Base-by-base conservation (phyloP, 2,888 invertebrate genomes). In the Acrocyrtus sp. region DNA sequence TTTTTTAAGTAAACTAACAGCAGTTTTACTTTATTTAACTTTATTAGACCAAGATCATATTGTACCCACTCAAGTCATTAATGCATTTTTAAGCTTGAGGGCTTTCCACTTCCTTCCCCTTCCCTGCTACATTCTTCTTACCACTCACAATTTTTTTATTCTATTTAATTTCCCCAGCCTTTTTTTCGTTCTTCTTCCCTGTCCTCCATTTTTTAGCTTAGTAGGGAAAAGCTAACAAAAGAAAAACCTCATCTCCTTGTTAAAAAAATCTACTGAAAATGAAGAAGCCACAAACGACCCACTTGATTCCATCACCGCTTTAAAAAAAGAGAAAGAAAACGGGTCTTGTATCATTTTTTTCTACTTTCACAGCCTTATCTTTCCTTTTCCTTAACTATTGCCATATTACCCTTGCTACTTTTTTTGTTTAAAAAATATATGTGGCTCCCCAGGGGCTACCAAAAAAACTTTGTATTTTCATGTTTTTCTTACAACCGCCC, bases 201-300 rank as follows among this genome's bases (percentile, higher is more conserved):
- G n/a, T n/a, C n/a, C n/a, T n/a, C 41, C 24, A 27, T 51, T 57
- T 19, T 58, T 21, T 34, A 27, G 45, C 3, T 39, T 10, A 43
- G 45, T 29, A 60, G 53, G 34, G 19, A 43, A 51, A 29, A 58
- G 45, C n/a, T 24, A n/a, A 22, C 17, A 22, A 17, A 27, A 3
- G 34, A 54, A 34, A 12, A 54, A 27, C 8, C 3, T n/a, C n/a
- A n/a, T n/a, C n/a, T n/a, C n/a, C n/a, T n/a, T n/a, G 27, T 22
- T 48, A 34, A 43, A 19, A 34, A 22, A 22, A 12, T 4, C n/a
- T n/a, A 65, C 56, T 50, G 45, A 39, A 60, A 53, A 57, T 57
- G 51, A 66, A 58, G 58, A 58, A 68, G 68, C 53, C 68, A 58
- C 57, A 67, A 58, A 67, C 50, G 50, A 57, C 58, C 66, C 57